A percentile compares a stretch with the other conserved stretches of the same genome.
Evolutionary conservation across 2,113 vertebrate genomes (phyloP).

Genomic region (Fregetta grallaria): DNA sequence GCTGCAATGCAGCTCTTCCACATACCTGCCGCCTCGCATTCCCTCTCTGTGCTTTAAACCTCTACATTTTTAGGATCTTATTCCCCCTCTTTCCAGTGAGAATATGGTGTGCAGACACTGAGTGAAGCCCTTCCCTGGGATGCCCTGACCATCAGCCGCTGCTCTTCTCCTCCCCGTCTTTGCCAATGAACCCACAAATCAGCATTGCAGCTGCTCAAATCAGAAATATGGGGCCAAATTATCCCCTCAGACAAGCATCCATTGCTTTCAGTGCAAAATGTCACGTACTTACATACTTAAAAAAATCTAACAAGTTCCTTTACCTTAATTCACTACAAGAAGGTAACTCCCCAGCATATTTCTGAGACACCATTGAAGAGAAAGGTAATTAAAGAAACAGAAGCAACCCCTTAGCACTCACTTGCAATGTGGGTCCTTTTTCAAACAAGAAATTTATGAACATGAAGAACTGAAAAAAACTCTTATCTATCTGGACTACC

Average conservation of each 20-base stretch:
- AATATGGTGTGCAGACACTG: not conserved
- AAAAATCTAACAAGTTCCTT: not conserved
- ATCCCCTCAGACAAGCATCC: not conserved
- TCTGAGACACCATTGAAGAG: not conserved
- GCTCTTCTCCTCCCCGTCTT: not conserved
- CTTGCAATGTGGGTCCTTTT: not conserved
- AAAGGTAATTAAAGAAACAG: not conserved
- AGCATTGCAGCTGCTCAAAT: not conserved
- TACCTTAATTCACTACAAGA: not conserved
- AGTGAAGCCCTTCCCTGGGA: not conserved
- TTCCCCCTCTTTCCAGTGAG: not conserved
- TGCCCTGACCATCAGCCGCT: not conserved
- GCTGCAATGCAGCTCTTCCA: conserved; percentile 46
- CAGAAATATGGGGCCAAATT: not conserved
- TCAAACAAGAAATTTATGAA: not conserved
- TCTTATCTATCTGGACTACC: not conserved
- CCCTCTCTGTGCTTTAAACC: not conserved
- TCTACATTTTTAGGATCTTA: conserved; percentile 3
- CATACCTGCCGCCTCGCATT: conserved; percentile 10
- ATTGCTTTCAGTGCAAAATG: not conserved
- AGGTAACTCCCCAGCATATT: not conserved
- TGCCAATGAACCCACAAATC: not conserved
- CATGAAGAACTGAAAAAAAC: not conserved
- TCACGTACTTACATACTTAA: not conserved
- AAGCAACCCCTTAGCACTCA: not conserved